Percentiles rank a stretch among this genome's conserved stretches.
phyloP scores from a whole-genome alignment of 2,797 vertebrate species.

The Sibirionetta formosa region DNA sequence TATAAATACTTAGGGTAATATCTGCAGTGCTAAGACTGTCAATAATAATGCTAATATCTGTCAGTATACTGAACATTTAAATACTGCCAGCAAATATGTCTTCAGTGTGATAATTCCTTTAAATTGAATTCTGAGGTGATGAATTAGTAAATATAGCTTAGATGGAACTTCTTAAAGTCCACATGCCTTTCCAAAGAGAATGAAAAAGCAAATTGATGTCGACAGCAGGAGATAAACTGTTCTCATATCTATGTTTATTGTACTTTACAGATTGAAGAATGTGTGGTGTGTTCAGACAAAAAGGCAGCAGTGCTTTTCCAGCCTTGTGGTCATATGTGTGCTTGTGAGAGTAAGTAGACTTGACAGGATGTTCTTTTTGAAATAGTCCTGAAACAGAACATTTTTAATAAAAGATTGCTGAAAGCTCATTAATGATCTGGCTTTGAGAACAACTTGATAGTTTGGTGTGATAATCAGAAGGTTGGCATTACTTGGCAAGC shows the following conservation, averaged over 20 bases:
- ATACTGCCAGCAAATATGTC: background rate
- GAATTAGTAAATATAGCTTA: background rate
- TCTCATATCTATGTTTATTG: background rate
- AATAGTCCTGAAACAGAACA: background rate
- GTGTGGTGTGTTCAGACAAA: constrained; percentile 99
- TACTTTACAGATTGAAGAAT: constrained; percentile 94
- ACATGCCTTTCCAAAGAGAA: accelerated
- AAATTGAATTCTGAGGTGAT: background rate
- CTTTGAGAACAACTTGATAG: background rate
- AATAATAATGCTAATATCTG: background rate
- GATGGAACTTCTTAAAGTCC: background rate
- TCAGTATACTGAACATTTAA: background rate
- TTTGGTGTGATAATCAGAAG: background rate
- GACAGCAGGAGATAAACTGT: background rate
- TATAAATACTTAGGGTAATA: background rate
- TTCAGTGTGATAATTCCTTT: background rate
- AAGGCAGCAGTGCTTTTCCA: constrained; percentile 98
- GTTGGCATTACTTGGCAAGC: background rate
- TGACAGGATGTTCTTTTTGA: background rate
- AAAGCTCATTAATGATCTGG: background rate
- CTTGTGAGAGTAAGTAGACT: constrained; percentile 97
- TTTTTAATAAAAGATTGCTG: background rate
- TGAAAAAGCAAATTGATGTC: background rate
- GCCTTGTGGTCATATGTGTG: constrained; percentile 99
- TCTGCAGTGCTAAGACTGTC: too few species aligned